Evolutionary conservation across 2,888 invertebrate species (phyloP), one percentile per base, ranked within the genome.

Genomic region (Danaus chrysippus): DNA sequence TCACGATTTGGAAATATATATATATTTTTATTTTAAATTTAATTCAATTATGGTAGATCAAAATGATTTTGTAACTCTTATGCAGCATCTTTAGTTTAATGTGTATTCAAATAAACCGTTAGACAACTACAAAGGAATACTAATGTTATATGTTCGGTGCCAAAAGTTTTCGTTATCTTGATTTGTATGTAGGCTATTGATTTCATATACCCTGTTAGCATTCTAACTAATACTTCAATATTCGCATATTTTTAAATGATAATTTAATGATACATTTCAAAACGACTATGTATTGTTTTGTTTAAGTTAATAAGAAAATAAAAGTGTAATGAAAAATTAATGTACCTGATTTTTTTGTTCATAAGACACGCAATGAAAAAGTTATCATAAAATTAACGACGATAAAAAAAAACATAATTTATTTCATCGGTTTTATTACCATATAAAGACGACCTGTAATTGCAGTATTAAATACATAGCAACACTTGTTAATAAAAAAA

Each of bases 1-100:
- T 87, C 87, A 86, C 89, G 88, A 87, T 84, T 79, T 76, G 6
- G n/a, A 44, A 12, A 13, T 13, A n/a, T 13, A 46, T 46, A 46
- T 46, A 13, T n/a, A 11, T 46, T 46, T 23, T 23, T 23, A 23
- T 23, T 23, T 23, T 23, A 23, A 3, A 23, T 23, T 23, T 6
- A 6, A 34, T 34, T 34, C 2, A 34, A 34, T 34, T 34, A 34
- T 34, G 6, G 0, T 34, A 34, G 6, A 34, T 34, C 23, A 34
- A 34, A 34, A 34, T 34, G 23, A 34, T 34, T 34, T 2, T 34
- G 2, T 34, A 34, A 34, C 23, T 34, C 23, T 5, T 6, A 34
- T 34, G 23, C 23, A 34, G 23, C 23, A 34, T 34, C 23, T 34
- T 34, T 34, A 34, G 23, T 34, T 0, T 34, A 34, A 34, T 34